Base-by-base conservation (phyloP, 1,140 invertebrate genomes). In the Aricia agestis region DNA sequence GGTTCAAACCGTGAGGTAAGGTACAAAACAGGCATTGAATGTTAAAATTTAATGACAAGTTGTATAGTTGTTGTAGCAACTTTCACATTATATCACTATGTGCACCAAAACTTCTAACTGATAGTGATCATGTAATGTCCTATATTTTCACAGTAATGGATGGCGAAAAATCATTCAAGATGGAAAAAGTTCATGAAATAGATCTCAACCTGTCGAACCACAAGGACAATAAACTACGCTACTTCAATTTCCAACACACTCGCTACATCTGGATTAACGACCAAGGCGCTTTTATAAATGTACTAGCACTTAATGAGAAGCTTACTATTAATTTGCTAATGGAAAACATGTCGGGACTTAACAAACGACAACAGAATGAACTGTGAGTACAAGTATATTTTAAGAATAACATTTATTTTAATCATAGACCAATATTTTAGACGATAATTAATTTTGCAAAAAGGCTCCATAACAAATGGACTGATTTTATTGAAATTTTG, bases 241-340 rank as follows among this genome's bases (percentile, higher is more conserved):
- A 89, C 80, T 93, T 94, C 78, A 84, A 86, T 69, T 92, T 92
- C 82, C 91, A 93, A 79, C 91, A 92, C 76, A 93, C 86, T 41
- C 90, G 92, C 67, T 93, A 92, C 78, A 86, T 93, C 66, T 93
- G 93, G 93, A 74, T 92, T 9, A 82, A 87, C 63, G 91, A 93
- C 72, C 86, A 86, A 69, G 84, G 84, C 52, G 70, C 78, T 58
- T 93, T 93, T 82, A 82, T 91, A 2, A 92, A 92, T 76, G 88
- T 93, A n/a, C 80, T 91, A 70, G 80, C 84, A 45, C 84, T 93
- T 32, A 92, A 93, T 75, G 91, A 92, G 70, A 90, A 91, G 74
- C 74, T 92, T 58, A 92, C 92, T 25, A 84, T 93, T 70, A 86
- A 84, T 77, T 73, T 92, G 63, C 82, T 93, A 70, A 86, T 93